Evolutionary conservation across 2,797 vertebrate genomes (phyloP).

Genomic region (Protonibea diacanthus): DNA sequence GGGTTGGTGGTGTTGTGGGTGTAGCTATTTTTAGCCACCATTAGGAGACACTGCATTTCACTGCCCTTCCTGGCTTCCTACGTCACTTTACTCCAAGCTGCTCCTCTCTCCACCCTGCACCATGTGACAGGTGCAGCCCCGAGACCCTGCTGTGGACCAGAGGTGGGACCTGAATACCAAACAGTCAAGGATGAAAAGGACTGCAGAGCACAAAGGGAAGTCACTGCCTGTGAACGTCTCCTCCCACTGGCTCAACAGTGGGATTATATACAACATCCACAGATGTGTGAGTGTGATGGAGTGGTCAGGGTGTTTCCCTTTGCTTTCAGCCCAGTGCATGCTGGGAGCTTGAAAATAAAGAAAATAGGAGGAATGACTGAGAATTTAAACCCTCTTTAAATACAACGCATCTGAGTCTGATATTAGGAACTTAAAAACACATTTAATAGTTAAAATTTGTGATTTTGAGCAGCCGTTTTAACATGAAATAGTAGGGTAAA

Average conservation of each 20-base stretch:
- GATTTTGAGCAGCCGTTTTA: no score
- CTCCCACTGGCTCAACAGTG: slow-evolving; percentile 22
- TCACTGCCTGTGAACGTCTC: slow-evolving; percentile 23
- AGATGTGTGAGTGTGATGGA: slow-evolving; percentile 28
- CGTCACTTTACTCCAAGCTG: slow-evolving; percentile 70
- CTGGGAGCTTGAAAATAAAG: slow-evolving; percentile 18
- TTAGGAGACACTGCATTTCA: slow-evolving; percentile 69
- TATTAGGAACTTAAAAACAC: background rate
- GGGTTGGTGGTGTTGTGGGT: slow-evolving; percentile 59
- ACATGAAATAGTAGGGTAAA: no score
- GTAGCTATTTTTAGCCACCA: slow-evolving; percentile 75
- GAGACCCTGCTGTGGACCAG: slow-evolving; percentile 41
- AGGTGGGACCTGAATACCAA: slow-evolving; percentile 62
- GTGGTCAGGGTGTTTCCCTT: slow-evolving; percentile 33
- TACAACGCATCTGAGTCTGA: background rate
- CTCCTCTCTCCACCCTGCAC: slow-evolving; percentile 33
- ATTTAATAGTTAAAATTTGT: background rate
- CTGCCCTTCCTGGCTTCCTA: slow-evolving; percentile 52
- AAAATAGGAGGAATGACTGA: background rate
- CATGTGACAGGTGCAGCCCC: slow-evolving; percentile 68
- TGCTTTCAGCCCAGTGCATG: slow-evolving; percentile 11
- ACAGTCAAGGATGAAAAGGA: slow-evolving; percentile 40
- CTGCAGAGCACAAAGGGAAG: slow-evolving; percentile 47
- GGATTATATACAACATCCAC: slow-evolving; percentile 16
- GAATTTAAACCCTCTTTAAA: background rate